Evolutionary conservation across 2,888 invertebrate genomes (phyloP), one percentile per base, ranked within the genome.

Genomic region (Diplazon laetatorius): DNA sequence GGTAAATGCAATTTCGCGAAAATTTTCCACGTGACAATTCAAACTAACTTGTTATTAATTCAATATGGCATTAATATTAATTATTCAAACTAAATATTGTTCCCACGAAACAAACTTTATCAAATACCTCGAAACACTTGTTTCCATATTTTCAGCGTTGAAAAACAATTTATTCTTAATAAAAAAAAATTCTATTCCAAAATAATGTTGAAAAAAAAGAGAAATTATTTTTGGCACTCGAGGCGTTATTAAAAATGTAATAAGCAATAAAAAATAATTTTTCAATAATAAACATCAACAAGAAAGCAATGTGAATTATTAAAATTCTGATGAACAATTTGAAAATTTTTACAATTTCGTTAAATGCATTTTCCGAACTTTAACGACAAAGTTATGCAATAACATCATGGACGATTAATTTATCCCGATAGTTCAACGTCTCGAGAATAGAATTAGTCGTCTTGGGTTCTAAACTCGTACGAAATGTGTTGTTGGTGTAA

Each of bases 401-500:
- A 14, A 30, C 52, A 6, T n/a, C 16, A 30, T 9, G 2, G 16
- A 30, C 55, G n/a, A 25, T 22, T 52, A 52, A 52, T 52, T n/a
- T 0, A 6, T 25, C 25, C 25, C 52, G 14, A 30, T 30, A 55
- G 16, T 14, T 6, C 6, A 1, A 14, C 35, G 14, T 12, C 22
- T 6, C 4, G 8, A 1, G n/a, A 55, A 55, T 16, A 10, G 20
- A 37, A 68, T 66, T 25, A 66, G 65, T 52, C 22, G 39, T 1
- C n/a, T 52, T 25, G 12, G 52, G 22, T 14, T 52, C 14, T 44
- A 68, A 68, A 42, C 30, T 39, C 55, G 42, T 14, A 16, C 42
- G 55, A 69, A 69, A 59, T 52, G 57, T 65, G 46, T 69, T 62
- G 60, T 66, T 73, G 55, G 62, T 55, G 46, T 48, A 30, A 48